These are phyloP conservation scores for Adelosebastes latens DNA, from an alignment of 2,797 vertebrate species.

Conservation along the genomic window DNA sequence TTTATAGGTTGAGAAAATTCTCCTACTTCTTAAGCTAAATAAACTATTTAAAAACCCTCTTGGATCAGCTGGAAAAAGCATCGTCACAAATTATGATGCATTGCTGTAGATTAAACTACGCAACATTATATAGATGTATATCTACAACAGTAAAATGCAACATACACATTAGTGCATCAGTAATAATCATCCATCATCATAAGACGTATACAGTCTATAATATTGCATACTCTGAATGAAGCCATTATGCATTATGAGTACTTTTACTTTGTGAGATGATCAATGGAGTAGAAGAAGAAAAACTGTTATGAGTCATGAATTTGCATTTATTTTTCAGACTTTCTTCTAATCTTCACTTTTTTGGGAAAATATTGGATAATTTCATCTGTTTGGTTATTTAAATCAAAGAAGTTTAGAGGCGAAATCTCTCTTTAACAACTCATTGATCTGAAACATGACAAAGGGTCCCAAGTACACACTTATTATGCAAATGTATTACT, in stretches of 20 bases:
- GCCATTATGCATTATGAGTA: background rate
- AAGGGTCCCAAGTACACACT: background rate
- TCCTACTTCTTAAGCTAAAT: too few species aligned
- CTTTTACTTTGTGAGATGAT: background rate
- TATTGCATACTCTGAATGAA: background rate
- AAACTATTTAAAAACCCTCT: too few species aligned
- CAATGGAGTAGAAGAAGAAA: background rate
- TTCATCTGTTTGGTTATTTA: background rate
- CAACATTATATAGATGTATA: too few species aligned
- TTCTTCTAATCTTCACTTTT: background rate
- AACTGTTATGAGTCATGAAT: background rate
- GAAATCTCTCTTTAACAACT: background rate
- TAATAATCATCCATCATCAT: background rate
- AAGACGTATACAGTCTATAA: background rate
- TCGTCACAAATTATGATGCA: too few species aligned
- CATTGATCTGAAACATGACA: background rate
- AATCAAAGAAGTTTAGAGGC: background rate
- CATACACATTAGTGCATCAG: background rate
- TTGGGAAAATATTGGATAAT: background rate
- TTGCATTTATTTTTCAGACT: background rate
- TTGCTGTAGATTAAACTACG: too few species aligned
- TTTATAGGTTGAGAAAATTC: too few species aligned
- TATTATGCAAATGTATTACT: too few species aligned
- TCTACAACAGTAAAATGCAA: too few species aligned
- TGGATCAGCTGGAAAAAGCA: too few species aligned